Evolutionary conservation across 2,797 vertebrate genomes (phyloP).

Genomic region (Micropoecilia bifurca): DNA sequence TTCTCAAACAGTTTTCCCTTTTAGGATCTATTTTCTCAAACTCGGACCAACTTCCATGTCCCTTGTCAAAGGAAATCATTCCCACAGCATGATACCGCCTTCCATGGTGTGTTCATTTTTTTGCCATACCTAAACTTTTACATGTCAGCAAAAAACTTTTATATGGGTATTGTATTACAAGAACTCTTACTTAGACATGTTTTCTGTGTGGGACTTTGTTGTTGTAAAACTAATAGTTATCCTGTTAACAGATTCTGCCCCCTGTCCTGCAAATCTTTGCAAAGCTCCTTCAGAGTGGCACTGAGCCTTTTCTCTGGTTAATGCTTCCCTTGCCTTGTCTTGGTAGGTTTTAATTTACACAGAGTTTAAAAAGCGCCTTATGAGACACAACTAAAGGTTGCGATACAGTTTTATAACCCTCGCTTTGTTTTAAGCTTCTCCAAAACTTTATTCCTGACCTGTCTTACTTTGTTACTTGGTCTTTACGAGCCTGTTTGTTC

Average conservation of each 20-base stretch:
- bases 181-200: neutral
- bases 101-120: neutral
- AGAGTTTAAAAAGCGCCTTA: neutral
- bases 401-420: neutral
- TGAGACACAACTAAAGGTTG: neutral
- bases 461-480: neutral
- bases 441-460: neutral
- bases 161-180: neutral
- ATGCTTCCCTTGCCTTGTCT: neutral
- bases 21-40: neutral
- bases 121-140: neutral
- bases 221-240: neutral
- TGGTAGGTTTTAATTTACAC: neutral
- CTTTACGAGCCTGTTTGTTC: neutral
- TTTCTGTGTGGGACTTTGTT: neutral
- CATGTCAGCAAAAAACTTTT: neutral
- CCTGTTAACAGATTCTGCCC: neutral
- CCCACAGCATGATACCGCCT: neutral
- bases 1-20: neutral
- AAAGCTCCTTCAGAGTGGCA: neutral
- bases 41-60: neutral
- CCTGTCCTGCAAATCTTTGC: neutral
- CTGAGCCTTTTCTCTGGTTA: neutral
- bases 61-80: neutral
- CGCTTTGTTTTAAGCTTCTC: neutral